phyloP scores from a whole-genome alignment of 2,113 vertebrate species.

The Ctenodactylus gundi region DNA sequence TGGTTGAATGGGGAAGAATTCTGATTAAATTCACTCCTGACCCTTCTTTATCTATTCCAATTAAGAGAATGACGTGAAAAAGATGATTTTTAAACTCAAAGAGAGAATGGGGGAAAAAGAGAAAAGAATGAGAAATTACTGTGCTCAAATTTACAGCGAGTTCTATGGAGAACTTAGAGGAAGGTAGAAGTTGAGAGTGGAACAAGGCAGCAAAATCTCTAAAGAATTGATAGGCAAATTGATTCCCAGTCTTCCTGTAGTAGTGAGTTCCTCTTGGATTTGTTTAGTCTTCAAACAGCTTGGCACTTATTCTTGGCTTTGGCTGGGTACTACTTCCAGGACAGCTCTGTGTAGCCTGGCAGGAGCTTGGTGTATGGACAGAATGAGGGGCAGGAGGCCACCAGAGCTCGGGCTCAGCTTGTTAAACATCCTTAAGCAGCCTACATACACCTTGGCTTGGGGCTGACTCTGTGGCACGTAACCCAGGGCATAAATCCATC shows the following conservation, averaged over 20 bases:
- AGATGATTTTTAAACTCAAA: neutral
- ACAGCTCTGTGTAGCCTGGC: neutral
- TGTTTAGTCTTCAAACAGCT: neutral
- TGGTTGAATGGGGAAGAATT: neutral
- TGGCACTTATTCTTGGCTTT: neutral
- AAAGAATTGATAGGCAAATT: neutral
- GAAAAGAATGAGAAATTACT: neutral
- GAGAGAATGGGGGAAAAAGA: neutral
- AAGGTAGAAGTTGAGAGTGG: neutral
- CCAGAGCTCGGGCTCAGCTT: neutral
- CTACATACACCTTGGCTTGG: neutral
- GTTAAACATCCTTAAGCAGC: conserved; percentile 32
- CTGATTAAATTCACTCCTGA: neutral
- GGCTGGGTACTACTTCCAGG: neutral
- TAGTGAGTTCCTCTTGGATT: neutral
- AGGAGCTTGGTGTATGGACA: neutral
- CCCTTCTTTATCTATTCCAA: neutral
- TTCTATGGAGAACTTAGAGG: neutral
- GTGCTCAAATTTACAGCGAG: neutral
- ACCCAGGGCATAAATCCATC: conserved; percentile 56
- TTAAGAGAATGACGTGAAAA: neutral
- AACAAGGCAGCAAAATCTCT: neutral
- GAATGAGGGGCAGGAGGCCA: too few relatives aligned
- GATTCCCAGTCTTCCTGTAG: neutral
- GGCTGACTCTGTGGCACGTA: neutral